Base-by-base conservation (phyloP, 2,888 invertebrate species). In the Sepioteuthis lessoniana region DNA sequence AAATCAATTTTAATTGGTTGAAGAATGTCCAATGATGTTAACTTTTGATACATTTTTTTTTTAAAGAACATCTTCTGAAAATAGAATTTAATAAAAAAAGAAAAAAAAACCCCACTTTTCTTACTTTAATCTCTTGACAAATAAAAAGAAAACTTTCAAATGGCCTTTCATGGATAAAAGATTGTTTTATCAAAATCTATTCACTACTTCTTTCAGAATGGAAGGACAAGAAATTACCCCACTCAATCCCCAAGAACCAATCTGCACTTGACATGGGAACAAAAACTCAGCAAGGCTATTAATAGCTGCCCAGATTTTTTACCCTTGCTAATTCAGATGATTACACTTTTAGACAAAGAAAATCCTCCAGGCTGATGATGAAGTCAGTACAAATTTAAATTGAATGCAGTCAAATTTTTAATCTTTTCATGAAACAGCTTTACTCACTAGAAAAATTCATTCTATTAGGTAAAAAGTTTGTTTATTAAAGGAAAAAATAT, bases 141-240 rank as follows among this genome's bases (percentile, higher is more conserved):
- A 76, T 55, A 55, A 31, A 76, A 76, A 76, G 76, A 76, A 76
- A n/a, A n/a, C n/a, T 76, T 76, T 76, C n/a, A 76, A 76, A n/a
- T n/a, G 31, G n/a, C n/a, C 76, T n/a, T n/a, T 19, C 8, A 19
- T 76, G 8, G 31, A n/a, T 10, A 76, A 76, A 76, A 76, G n/a
- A 76, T 8, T 76, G 25, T 55, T 55, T 55, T 55, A 55, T 55
- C 55, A 55, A 55, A 55, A 28, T 55, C 55, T 55, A 25, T 55
- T 25, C 55, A 55, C n/a, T 8, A n/a, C 55, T 76, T 76, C 10
- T 31, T n/a, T 76, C 16, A 16, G n/a, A n/a, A 76, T n/a, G 16
- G 31, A n/a, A 76, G n/a, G 8, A 76, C n/a, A 31, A 76, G 8
- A n/a, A 31, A 10, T 76, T n/a, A 10, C 10, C n/a, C 16, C 76